Base-by-base conservation (phyloP, 64 coral and sea anemone species). In the Dendronephthya gigantea region DNA sequence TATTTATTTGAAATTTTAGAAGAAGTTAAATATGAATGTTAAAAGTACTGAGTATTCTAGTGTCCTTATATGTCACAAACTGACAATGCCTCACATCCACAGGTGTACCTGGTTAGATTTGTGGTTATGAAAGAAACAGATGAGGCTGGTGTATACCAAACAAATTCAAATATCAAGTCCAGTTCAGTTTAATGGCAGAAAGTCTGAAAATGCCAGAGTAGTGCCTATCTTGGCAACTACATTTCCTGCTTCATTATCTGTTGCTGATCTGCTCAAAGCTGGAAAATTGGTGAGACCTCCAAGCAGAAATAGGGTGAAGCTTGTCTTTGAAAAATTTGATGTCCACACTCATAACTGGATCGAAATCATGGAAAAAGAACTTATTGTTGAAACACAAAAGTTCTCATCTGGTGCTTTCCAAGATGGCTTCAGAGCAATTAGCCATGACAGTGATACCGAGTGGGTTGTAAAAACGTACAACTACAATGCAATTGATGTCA, bases 101-200 rank as follows among this genome's bases (percentile, higher is more conserved):
- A 89, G 88, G 88, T 89, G 40, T 89, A 89, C 40, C 88, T 89
- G 6, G 88, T 89, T 22, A 50, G 88, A 69, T 89, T 89, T 89
- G 88, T 89, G 36, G 86, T 88, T 28, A n/a, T 48, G 25, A 47
- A 89, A 83, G 88, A 89, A 52, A 34, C 40, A 51, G 45, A 84
- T 37, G 45, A 84, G 74, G 35, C 16, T 36, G 49, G 19, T 38
- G 45, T 14, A 29, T 17, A 17, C 48, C 47, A 22, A 32, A 49
- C 65, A 32, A 55, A 48, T 30, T 28, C 66, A 83, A 82, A 83
- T 29, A 39, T 48, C 25, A 62, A 15, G 19, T 62, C 55, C 55
- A 12, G 55, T 23, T 22, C 55, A 62, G 25, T 7, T 62, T 23
- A 62, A 62, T 62, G 25, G 25, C 17, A 22, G 25, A 22, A n/a